Evolutionary conservation across 2,797 vertebrate genomes (phyloP).

Genomic region (Sebastes trivittatus): DNA sequence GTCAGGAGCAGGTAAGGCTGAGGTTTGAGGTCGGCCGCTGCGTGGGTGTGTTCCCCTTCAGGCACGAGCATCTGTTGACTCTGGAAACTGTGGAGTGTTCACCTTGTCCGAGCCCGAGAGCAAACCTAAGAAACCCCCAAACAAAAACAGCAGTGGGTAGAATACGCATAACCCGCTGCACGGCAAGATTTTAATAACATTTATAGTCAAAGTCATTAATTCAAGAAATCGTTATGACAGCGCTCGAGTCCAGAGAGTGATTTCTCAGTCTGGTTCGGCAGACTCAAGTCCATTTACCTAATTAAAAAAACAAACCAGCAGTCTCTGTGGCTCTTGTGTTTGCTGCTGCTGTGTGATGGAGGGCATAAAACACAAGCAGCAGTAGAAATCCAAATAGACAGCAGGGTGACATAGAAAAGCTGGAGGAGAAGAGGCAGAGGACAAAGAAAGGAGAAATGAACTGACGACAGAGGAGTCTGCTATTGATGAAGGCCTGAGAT

Average conservation of each 20-base stretch:
- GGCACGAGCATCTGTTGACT: conserved; percentile 12
- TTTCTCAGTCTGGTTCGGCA: conserved; percentile 69
- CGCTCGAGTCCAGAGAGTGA: conserved; percentile 60
- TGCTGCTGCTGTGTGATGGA: conserved; percentile 60
- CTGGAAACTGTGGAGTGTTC: conserved; percentile 32
- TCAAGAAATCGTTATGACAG: conserved; percentile 67
- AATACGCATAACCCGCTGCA: conserved; percentile 19
- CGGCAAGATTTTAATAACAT: conserved; percentile 59
- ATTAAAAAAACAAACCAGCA: conserved; percentile 70
- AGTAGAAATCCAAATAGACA: conserved; percentile 43
- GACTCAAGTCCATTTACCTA: conserved; percentile 75
- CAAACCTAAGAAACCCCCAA: conserved; percentile 9
- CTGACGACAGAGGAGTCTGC: not conserved
- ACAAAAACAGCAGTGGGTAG: conserved; percentile 22
- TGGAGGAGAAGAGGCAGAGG: conserved; percentile 19
- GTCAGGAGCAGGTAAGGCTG: conserved; percentile 39
- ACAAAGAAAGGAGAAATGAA: conserved; percentile 39
- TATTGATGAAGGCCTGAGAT: not conserved
- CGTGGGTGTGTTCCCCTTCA: conserved; percentile 8
- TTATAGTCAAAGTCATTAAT: conserved; percentile 60
- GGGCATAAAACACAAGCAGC: conserved; percentile 56
- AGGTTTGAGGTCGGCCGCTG: conserved; percentile 34
- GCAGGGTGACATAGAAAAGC: conserved; percentile 22
- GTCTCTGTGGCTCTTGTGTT: conserved; percentile 52
- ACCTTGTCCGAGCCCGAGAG: conserved; percentile 28